Base-by-base conservation (phyloP, 2,797 vertebrate species). In the Darevskia nairensis region DNA sequence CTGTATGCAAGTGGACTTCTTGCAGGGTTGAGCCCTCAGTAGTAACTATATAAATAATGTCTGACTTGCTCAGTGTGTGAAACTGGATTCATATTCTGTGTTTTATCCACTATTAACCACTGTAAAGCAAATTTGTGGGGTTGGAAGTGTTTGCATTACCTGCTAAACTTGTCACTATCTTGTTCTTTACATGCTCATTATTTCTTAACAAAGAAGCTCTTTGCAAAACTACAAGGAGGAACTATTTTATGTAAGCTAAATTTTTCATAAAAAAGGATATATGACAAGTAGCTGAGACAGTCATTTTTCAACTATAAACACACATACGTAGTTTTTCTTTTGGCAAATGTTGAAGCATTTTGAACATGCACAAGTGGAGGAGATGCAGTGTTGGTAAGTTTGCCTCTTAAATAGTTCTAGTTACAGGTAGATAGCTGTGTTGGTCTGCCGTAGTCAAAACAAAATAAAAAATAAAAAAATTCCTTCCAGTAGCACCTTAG, bases 381-480 rank as follows among this genome's bases (percentile, higher is more conserved):
- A 85, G 55, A 86, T 91, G 86, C 80, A 72, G 55, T 91, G 92
- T 92, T 82, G 74, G 86, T 92, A 90, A 35, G 19, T 90, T 68
- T 90, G 82, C 9, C 2, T 85, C 17, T 76, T 91, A 90, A 68
- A 84, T 35, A 35, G 35, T 35, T 35, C 35, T 35, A 35, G 35
- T 35, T 35, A 35, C 35, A 35, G 35, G 35, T 35, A 35, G 35
- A 2, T 35, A 35, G 35, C 35, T 35, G 35, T 35, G 35, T 35
- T 35, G 35, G 35, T 35, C 35, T 35, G 35, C 35, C 35, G 35
- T 35, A 35, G 35, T 35, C 35, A 2, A 35, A 35, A 35, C 35
- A 35, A 35, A 35, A 35, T 35, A 35, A 35, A 35, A 35, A 35
- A 35, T 35, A 35, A 35, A 35, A 35, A 35, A 35, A 35, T 35